A percentile compares a stretch with the other conserved stretches of the same genome.
Evolutionary conservation across 2,888 invertebrate species (phyloP).

Genomic region (Machimus rusticus): DNA sequence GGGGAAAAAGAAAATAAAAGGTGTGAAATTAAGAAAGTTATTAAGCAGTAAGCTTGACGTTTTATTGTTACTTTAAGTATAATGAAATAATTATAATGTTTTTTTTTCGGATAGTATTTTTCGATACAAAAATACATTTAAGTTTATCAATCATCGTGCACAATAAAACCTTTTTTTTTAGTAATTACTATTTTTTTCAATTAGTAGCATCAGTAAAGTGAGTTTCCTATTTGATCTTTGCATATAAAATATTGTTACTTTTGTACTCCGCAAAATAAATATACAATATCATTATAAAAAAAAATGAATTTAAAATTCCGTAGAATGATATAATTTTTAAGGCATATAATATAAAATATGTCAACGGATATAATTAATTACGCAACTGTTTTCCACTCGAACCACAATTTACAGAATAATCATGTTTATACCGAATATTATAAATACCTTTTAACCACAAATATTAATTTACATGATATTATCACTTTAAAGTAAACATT

Average conservation of each 20-base stretch:
- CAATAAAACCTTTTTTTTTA: background rate
- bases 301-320: background rate
- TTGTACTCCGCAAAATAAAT: too few species aligned
- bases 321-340: background rate
- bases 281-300: background rate
- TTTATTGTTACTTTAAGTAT: background rate
- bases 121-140: background rate
- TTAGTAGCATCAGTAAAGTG: too few species aligned
- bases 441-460: background rate
- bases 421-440: background rate
- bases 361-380: background rate
- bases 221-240: too few species aligned
- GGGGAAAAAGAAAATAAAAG: constrained; percentile 52
- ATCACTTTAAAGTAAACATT: background rate
- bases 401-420: background rate
- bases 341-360: too few species aligned
- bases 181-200: too few species aligned
- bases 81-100: background rate
- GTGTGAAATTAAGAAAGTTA: constrained; percentile 41
- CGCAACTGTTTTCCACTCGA: background rate
- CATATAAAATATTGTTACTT: too few species aligned
- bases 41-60: constrained; percentile 26
- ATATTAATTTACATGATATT: background rate
- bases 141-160: background rate
- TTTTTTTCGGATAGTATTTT: background rate